A percentile compares a stretch with the other conserved stretches of the same genome.
Evolutionary conservation across 2,797 vertebrate genomes (phyloP).

Genomic region (Catamblyrhynchus diadema): DNA sequence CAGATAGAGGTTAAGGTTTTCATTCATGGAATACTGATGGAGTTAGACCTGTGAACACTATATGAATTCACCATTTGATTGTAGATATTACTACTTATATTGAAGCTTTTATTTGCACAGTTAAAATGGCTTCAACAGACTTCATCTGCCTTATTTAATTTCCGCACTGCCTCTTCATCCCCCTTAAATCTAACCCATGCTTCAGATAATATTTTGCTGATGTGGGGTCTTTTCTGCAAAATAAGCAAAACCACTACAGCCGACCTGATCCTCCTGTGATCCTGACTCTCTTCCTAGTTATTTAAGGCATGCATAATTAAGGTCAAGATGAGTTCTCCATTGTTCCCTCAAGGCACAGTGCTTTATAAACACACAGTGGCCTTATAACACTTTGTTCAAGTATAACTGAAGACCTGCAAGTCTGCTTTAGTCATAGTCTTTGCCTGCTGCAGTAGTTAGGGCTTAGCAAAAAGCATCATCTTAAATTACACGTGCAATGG

Average conservation of each 20-base stretch:
- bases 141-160: constrained; percentile 71
- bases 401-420: constrained; percentile 10
- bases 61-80: constrained; percentile 35
- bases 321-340: background rate
- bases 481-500: constrained; percentile 69
- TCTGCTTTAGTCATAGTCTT: background rate
- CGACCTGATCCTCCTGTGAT: background rate
- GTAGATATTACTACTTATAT: constrained; percentile 54
- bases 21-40: background rate
- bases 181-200: background rate
- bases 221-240: background rate
- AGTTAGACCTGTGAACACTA: constrained; percentile 44
- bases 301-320: background rate
- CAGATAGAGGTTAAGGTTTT: constrained; percentile 15
- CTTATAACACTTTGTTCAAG: background rate
- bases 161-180: constrained; percentile 39
- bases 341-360: background rate
- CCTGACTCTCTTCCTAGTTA: background rate
- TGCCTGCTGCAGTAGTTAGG: constrained; percentile 5
- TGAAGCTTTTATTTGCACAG: constrained; percentile 69
- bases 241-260: background rate
- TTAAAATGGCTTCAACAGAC: constrained; percentile 51
- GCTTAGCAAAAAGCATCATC: constrained; percentile 27
- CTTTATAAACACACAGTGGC: background rate
- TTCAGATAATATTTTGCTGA: background rate